Base-by-base conservation (phyloP, 2,888 invertebrate genomes). In the Iphiclides podalirius region DNA sequence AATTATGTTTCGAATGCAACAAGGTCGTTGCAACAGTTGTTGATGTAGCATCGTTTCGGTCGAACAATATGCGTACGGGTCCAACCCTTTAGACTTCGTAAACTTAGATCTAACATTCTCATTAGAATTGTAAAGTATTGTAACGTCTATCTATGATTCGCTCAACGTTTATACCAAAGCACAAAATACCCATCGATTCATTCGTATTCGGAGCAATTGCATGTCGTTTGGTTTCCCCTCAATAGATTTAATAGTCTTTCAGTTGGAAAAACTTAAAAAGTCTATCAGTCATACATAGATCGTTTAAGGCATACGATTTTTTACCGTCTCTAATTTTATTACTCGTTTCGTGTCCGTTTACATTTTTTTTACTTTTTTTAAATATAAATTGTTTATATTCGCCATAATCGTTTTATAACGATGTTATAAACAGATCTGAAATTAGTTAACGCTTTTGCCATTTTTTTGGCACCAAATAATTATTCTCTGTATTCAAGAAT, bases 151-250 rank as follows among this genome's bases (percentile, higher is more conserved):
- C 72, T 76, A 77, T 77, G 74, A 85, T 83, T 87, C 86, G 87
- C 87, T 88, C 88, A 88, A 87, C 76, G 74, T 84, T 85, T 85
- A 88, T 88, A 88, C 87, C 87, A 88, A 88, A 88, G 88, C 86
- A 85, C 88, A 85, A 84, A 77, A 38, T 83, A 75, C 88, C 88
- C 88, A 88, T 85, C 88, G 88, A 87, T 81, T 80, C 84, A 77
- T 79, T 76, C 75, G 73, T 77, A 79, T 74, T 78, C 70, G 72
- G 76, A 80, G 76, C 81, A 80, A 75, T 78, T 73, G 73, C 77
- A 72, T 75, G 76, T 79, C 78, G 75, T 76, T 75, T 50, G 20
- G 63, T 70, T 72, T 62, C 72, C 73, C 68, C 73, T 75, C 75
- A 64, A 69, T 86, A 86, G 87, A 88, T 87, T 88, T 83, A 77